Evolutionary conservation across 2,888 invertebrate species (phyloP).

Genomic region (Tenthredo mesomela): DNA sequence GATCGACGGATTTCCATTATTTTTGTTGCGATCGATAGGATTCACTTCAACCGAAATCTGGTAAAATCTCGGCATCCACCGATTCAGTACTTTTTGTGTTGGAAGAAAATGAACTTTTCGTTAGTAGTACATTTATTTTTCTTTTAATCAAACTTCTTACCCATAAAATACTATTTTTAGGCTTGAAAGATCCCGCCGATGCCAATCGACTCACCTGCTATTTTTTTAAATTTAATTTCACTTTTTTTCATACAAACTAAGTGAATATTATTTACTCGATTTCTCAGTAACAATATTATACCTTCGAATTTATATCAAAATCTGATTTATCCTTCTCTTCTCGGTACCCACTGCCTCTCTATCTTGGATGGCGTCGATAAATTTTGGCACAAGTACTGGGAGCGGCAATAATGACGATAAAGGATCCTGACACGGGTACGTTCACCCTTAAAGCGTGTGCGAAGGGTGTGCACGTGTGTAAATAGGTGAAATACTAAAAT

Average conservation of each 20-base stretch:
- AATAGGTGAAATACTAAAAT: background rate
- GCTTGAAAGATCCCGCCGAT: no score
- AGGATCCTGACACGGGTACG: conserved; percentile 18
- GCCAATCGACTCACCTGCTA: no score
- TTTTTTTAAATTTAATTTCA: no score
- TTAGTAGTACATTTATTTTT: no score
- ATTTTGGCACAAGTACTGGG: conserved; percentile 1
- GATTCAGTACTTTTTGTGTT: no score
- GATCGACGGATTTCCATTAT: no score
- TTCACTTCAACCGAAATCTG: no score
- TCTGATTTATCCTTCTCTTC: background rate
- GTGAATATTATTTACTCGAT: background rate
- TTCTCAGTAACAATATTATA: background rate
- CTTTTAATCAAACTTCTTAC: no score
- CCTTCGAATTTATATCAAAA: background rate
- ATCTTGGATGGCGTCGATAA: background rate
- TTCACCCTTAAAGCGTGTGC: conserved; percentile 15
- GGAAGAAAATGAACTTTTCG: no score
- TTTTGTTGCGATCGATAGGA: no score
- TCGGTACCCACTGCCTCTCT: background rate
- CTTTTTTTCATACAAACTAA: background rate
- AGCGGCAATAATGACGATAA: conserved; percentile 27
- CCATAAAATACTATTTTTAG: no score
- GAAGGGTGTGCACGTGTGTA: conserved; percentile 3
- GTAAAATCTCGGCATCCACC: no score